Base-by-base conservation (phyloP, 2,888 invertebrate species). In the Chrysolina americana region DNA sequence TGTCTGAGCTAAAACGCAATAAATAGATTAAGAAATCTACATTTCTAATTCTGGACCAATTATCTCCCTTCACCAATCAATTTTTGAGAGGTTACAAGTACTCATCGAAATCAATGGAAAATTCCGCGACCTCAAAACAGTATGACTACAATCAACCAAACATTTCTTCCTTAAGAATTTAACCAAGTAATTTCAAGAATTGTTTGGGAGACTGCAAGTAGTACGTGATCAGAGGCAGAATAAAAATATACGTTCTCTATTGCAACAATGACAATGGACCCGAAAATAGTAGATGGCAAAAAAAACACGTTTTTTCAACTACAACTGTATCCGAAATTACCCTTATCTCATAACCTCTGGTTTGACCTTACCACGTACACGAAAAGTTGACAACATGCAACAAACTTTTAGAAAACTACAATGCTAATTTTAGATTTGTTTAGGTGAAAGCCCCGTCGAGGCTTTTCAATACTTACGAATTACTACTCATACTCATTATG, bases 401-500 rank as follows among this genome's bases (percentile, higher is more conserved):
- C 19, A 47, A 41, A 65, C 21, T 15, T 66, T 70, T 28, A 66
- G 21, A 70, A 74, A 65, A 70, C 19, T 59, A 21, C 59, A 65
- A 64, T 53, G 64, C 41, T 71, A 70, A 75, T 68, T 65, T 71
- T 71, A 75, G 71, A 23, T 13, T 47, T 36, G 9, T 36, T 59
- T n/a, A 2, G 36, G 36, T 59, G 56, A 59, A 59, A 59, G 17
- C 2, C 17, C 8, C 2, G 10, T 0, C 13, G 15, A n/a, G n/a
- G n/a, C 47, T 47, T 36, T 59, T 10, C 13, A 19, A 59, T 84
- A 87, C 87, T 87, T 86, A 87, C 87, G 83, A 82, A 83, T 83
- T 86, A 86, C 84, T 84, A 85, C 85, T 87, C 82, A 88, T 84
- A 85, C 85, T 87, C 82, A 88, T 84, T 83, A 88, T 86, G 78